Evolutionary conservation across 1,140 invertebrate genomes (phyloP).

Genomic region (Eumeta japonica): DNA sequence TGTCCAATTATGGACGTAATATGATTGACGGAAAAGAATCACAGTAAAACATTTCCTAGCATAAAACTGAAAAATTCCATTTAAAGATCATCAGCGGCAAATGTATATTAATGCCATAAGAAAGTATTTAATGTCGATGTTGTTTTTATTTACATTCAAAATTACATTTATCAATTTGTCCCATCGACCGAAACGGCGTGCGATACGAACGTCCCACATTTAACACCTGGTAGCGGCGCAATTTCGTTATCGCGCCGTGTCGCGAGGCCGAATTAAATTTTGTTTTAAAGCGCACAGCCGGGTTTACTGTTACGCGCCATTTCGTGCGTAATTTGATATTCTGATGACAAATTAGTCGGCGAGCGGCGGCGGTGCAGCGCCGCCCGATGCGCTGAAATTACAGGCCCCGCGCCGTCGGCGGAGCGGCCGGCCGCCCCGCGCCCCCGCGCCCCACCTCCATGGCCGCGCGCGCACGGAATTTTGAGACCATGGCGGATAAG

Average conservation of each 20-base stretch:
- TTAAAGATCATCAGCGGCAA: neutral
- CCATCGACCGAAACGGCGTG: neutral
- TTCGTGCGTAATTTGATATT: constrained; percentile 53
- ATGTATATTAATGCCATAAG: neutral
- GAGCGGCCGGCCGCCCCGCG: constrained; percentile 4
- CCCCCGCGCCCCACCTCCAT: constrained; percentile 7
- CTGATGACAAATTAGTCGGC: constrained; percentile 52
- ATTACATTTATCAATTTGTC: too few relatives aligned
- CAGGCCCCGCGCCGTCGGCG: constrained; percentile 19
- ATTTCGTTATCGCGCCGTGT: constrained; percentile 3
- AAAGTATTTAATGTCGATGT: neutral
- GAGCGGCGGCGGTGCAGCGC: constrained; percentile 26
- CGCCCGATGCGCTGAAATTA: constrained; percentile 33
- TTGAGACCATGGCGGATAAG: constrained; percentile 11
- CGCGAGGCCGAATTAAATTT: constrained; percentile 7
- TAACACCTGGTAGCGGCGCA: neutral
- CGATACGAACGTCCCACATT: neutral
- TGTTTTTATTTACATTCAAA: too few relatives aligned
- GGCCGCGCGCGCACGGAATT: constrained; percentile 2
- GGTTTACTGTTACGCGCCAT: constrained; percentile 46
- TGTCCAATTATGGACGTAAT: too few relatives aligned
- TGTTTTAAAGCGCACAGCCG: constrained; percentile 40
- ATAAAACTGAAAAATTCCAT: too few relatives aligned
- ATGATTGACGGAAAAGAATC: too few relatives aligned
- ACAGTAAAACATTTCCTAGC: too few relatives aligned